These are phyloP conservation scores for Trogon surrucura DNA, from an alignment of 2,113 vertebrate genomes.

Conservation along the genomic window DNA sequence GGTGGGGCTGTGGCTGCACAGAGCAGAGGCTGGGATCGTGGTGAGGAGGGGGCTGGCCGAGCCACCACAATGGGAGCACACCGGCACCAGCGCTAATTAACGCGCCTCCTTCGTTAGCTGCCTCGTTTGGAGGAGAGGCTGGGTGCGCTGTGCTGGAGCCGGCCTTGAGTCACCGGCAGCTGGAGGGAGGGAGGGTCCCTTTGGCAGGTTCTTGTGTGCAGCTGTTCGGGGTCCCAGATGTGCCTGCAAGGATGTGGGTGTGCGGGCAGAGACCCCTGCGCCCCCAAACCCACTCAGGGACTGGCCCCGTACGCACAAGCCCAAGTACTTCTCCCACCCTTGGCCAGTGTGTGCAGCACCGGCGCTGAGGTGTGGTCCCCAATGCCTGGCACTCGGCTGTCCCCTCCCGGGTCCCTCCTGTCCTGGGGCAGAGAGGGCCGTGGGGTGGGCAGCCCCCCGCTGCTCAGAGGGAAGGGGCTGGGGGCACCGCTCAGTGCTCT, in stretches of 20 bases:
- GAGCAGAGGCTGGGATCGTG: constrained; percentile 57
- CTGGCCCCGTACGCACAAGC: neutral
- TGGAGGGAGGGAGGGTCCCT: neutral
- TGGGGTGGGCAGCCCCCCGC: neutral
- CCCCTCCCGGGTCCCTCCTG: neutral
- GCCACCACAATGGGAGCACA: neutral
- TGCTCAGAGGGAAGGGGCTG: neutral
- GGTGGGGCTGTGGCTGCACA: neutral
- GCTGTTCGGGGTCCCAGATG: neutral
- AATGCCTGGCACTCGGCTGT: neutral
- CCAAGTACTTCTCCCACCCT: too few species aligned
- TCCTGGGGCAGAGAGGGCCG: neutral
- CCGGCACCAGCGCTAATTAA: neutral
- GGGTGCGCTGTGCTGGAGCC: neutral
- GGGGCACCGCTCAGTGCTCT: rapidly evolving
- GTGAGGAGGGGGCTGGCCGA: neutral
- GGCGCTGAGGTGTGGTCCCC: rapidly evolving
- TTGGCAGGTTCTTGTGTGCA: rapidly evolving
- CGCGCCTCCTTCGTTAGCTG: neutral
- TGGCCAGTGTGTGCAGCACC: rapidly evolving
- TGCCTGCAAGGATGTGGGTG: rapidly evolving
- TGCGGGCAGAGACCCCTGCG: neutral
- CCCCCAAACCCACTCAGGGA: rapidly evolving
- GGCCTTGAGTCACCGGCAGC: neutral
- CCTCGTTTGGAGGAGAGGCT: neutral